Percentiles rank a stretch among this genome's conserved stretches.
phyloP scores from a whole-genome alignment of 1,140 invertebrate genomes.

The Leptopilina boulardi region DNA sequence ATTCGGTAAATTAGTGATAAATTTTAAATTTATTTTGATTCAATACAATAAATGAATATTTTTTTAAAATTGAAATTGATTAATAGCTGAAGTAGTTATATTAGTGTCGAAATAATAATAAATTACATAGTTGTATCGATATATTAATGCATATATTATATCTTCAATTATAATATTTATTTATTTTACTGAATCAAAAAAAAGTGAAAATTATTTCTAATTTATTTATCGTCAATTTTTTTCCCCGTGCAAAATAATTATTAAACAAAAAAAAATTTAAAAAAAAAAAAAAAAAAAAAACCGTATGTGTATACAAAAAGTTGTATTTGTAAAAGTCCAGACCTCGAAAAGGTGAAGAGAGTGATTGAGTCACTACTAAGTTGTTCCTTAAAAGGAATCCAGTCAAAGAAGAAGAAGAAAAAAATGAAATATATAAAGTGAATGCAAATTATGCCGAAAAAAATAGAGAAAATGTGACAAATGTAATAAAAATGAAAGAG shows the following conservation, averaged over 20 bases:
- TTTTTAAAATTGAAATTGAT: not conserved
- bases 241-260: conserved; percentile 54
- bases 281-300: conserved; percentile 48
- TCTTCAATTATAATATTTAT: not conserved
- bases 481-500: conserved; percentile 42
- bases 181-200: not conserved
- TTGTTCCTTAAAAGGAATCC: conserved; percentile 3
- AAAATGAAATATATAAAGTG: not conserved
- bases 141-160: not conserved
- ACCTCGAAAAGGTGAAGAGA: conserved; percentile 49
- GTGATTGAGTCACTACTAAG: not conserved
- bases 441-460: conserved; percentile 54
- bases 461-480: conserved; percentile 39
- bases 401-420: not conserved
- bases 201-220: not conserved
- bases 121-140: not conserved
- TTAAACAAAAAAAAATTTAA: too few species aligned
- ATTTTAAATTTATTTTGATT: not conserved
- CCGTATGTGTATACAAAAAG: conserved; percentile 62
- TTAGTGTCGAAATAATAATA: not conserved
- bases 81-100: conserved; percentile 4
- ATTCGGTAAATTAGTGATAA: not conserved
- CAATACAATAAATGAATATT: not conserved
- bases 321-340: conserved; percentile 64
- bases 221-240: not conserved